These are phyloP conservation scores for Glossophaga mutica DNA, from an alignment of 2,797 vertebrate genomes.

Conservation along the genomic window DNA sequence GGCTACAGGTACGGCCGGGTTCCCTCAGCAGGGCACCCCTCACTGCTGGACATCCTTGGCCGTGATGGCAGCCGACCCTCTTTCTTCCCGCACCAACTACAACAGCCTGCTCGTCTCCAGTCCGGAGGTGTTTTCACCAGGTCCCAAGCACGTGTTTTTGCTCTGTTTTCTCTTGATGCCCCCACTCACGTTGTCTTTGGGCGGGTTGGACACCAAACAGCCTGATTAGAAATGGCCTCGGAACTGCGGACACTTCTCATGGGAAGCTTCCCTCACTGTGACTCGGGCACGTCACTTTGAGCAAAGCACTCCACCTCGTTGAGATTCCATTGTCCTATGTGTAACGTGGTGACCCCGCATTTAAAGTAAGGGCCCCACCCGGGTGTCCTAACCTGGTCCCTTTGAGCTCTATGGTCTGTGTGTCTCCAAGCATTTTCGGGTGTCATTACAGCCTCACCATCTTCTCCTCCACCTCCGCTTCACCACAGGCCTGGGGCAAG, in stretches of 20 bases:
- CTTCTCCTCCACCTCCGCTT: not conserved
- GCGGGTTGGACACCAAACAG: not conserved
- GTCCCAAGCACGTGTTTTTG: not conserved
- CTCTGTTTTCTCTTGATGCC: not conserved
- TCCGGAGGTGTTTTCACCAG: not conserved
- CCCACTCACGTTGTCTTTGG: not conserved
- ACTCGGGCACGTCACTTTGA: not conserved
- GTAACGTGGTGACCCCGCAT: not conserved
- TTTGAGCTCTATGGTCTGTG: not conserved
- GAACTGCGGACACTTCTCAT: not conserved
- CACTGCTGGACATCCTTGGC: not conserved
- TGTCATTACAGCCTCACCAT: fast-evolving
- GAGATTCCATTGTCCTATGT: not conserved
- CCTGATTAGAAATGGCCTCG: not conserved
- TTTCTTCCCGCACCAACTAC: not conserved
- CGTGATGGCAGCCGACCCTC: not conserved
- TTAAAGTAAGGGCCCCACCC: not conserved
- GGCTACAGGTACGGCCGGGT: not conserved
- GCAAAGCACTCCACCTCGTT: not conserved
- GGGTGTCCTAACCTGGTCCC: not conserved
- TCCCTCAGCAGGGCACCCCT: not conserved
- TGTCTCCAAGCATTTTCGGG: not conserved
- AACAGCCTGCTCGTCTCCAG: not conserved
- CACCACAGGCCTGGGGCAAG: not conserved
- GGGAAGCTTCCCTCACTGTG: not conserved